Base-by-base conservation (phyloP, 2,113 vertebrate species). In the Pterocles orientalis region DNA sequence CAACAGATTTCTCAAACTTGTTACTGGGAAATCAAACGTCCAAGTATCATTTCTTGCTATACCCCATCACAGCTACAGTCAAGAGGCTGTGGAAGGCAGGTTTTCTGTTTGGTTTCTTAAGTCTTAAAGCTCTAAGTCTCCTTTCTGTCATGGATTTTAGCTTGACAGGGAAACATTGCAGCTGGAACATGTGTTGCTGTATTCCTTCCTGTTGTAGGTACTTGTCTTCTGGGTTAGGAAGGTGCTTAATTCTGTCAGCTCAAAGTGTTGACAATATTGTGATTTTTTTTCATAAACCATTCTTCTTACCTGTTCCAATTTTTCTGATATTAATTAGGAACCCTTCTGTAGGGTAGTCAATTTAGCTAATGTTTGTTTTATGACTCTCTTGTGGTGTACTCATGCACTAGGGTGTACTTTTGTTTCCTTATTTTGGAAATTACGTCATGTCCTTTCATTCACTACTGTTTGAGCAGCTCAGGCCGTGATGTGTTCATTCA, bases 41-140 rank as follows among this genome's bases (percentile, higher is more conserved):
- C 39, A 45, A 8, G 4, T 62, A 2, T 25, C 7, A 16, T n/a
- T 79, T 66, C 24, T 5, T 34, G 7, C 33, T 19, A 0, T 3
- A 7, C 13, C 11, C 62, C 47, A 53, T 48, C 6, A 17, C 31
- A 56, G 56, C 82, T 39, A 14, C n/a, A 12, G 10, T 48, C 25
- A 24, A 24, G 50, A 19, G 21, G 33, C 24, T 64, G 2, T 21
- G 65, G 51, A 50, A 73, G 39, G 69, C 34, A 70, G 56, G 18
- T 73, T 70, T 80, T 56, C 43, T 80, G 31, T 7, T 69, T 50
- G 41, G 12, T 45, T 33, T 23, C 41, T 78, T 5, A 2, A 50
- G 26, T 53, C 31, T n/a, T 50, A 28, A 79, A 73, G 14, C 57
- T 68, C 76, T 17, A 41, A 43, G 47, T 66, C 18, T 31, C 56